Evolutionary conservation across 2,113 vertebrate genomes (phyloP).

Genomic region (Gnathonemus echidnorhynchus): DNA sequence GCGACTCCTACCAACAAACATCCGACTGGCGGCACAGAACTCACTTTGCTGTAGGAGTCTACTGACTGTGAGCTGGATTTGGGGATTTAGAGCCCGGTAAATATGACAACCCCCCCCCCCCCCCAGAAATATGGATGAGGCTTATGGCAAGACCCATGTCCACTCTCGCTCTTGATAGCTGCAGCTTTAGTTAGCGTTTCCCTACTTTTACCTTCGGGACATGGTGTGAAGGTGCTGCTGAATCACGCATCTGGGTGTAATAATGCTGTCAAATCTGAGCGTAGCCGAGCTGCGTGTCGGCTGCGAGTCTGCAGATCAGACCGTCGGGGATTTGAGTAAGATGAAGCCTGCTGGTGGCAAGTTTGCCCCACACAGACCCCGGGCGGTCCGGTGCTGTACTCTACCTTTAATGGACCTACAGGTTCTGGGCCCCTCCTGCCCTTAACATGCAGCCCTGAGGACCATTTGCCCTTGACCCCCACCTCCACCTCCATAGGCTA

Average conservation of each 20-base stretch:
- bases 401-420: background rate
- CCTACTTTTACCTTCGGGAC: background rate
- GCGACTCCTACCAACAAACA: background rate
- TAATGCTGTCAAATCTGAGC: background rate
- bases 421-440: background rate
- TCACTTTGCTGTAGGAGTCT: conserved; percentile 35
- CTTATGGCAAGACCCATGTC: background rate
- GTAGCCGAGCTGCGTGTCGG: background rate
- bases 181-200: background rate
- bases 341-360: background rate
- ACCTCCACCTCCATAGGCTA: background rate
- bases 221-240: background rate
- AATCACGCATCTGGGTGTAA: background rate
- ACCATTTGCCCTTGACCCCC: background rate
- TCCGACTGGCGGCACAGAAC: background rate
- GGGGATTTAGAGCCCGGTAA: conserved; percentile 48
- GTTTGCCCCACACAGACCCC: background rate
- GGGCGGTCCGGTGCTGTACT: background rate
- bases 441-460: background rate
- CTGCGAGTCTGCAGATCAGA: background rate
- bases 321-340: background rate
- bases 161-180: background rate
- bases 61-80: conserved; percentile 58
- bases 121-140: conserved; percentile 8
- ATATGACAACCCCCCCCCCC: conserved; percentile 35